These are phyloP conservation scores for Sinocyclocheilus maitianheensis DNA, from an alignment of 2,113 vertebrate genomes.

Conservation along the genomic window DNA sequence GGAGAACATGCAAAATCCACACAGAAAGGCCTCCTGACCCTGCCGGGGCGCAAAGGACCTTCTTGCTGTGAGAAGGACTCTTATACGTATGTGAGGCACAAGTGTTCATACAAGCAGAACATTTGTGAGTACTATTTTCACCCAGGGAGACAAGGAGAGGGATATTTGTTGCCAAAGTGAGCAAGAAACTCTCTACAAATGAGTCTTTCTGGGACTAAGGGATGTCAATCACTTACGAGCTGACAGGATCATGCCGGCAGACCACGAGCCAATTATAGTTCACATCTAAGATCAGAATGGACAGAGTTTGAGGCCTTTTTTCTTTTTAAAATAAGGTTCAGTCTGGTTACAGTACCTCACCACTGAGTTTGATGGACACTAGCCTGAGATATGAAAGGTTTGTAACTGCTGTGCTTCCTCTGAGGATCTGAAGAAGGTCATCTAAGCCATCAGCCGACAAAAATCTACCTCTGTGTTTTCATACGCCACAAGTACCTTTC, in stretches of 20 bases:
- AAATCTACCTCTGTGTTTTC: slow-evolving; percentile 64
- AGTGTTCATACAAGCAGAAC: slow-evolving; percentile 11
- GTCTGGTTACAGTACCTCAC: slow-evolving; percentile 4
- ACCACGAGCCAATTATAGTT: slow-evolving; percentile 45
- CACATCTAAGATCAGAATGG: slow-evolving; percentile 31
- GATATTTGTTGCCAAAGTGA: slow-evolving; percentile 28
- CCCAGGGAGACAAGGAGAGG: slow-evolving; percentile 26
- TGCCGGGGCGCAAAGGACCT: too few relatives aligned
- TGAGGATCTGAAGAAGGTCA: slow-evolving; percentile 52
- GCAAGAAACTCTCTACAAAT: slow-evolving; percentile 40
- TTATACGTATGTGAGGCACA: too few relatives aligned
- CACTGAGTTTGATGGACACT: slow-evolving; percentile 18
- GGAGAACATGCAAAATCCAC: too few relatives aligned
- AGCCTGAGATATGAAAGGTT: slow-evolving; percentile 24
- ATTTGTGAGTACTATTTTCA: slow-evolving; percentile 21
- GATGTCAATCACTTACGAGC: slow-evolving; percentile 36
- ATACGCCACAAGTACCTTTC: slow-evolving; percentile 65
- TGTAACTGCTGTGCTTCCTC: slow-evolving; percentile 29
- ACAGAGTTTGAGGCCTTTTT: slow-evolving; percentile 21
- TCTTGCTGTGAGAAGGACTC: too few relatives aligned
- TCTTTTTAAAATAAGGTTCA: slow-evolving; percentile 31
- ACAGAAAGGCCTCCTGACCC: too few relatives aligned
- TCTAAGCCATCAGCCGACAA: slow-evolving; percentile 46
- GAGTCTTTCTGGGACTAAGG: slow-evolving; percentile 38
- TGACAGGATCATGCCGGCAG: slow-evolving; percentile 19